These are phyloP conservation scores for Channa argus DNA, from an alignment of 2,113 vertebrate species.

Conservation along the genomic window DNA sequence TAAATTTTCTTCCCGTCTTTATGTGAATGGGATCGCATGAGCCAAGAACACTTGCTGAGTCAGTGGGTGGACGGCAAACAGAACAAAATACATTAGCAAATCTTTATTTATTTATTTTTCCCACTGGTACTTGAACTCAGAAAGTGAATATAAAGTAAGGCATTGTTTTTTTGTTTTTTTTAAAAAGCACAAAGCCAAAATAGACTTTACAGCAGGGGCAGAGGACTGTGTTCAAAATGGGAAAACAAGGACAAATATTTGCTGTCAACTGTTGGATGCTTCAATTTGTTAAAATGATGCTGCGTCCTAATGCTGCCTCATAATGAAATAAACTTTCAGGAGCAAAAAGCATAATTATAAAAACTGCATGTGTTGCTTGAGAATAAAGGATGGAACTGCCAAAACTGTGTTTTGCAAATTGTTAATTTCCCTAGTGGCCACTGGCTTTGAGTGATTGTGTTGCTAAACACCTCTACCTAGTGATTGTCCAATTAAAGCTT, in stretches of 20 bases:
- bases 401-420: not conserved
- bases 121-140: conserved; percentile 26
- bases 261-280: conserved; percentile 8
- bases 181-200: conserved; percentile 8
- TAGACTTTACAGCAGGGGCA: not conserved
- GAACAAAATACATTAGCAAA: conserved; percentile 49
- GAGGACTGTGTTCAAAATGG: conserved; percentile 22
- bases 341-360: conserved; percentile 7
- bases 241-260: conserved; percentile 19
- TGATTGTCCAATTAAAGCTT: conserved; percentile 3
- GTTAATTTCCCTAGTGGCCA: conserved; percentile 19
- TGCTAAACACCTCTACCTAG: not conserved
- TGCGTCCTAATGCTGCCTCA: not conserved
- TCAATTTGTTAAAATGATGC: conserved; percentile 18
- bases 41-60: conserved; percentile 63
- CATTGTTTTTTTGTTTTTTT: conserved; percentile 4
- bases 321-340: conserved; percentile 18
- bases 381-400: conserved; percentile 12
- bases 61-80: conserved; percentile 48
- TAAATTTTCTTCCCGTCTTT: conserved; percentile 37
- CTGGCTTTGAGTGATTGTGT: not conserved
- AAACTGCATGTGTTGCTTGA: not conserved
- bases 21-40: conserved; percentile 45
- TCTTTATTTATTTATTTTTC: not conserved
- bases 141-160: conserved; percentile 52